Evolutionary conservation across 2,888 invertebrate genomes (phyloP).

Genomic region (Cartodere bifasciata): DNA sequence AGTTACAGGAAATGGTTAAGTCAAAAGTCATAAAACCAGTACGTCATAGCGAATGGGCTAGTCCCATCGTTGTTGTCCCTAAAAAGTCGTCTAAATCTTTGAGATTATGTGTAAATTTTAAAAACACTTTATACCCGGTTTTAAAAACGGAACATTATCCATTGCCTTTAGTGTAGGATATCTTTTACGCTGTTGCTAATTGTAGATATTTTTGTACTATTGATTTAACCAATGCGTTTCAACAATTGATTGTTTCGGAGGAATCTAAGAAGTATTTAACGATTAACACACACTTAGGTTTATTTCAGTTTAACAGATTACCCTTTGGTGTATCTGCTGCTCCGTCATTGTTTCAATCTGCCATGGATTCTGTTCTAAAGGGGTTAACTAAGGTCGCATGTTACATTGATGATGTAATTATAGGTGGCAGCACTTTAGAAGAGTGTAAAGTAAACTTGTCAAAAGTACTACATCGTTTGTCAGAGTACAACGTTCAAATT

Average conservation of each 20-base stretch:
- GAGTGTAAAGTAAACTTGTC: slow-evolving; percentile 6
- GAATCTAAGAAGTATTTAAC: slow-evolving; percentile 15
- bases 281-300: slow-evolving; percentile 18
- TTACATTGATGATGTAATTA: slow-evolving; percentile 9
- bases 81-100: slow-evolving; percentile 15
- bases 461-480: neutral
- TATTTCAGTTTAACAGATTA: slow-evolving; percentile 16
- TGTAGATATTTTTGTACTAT: slow-evolving; percentile 17
- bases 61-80: slow-evolving; percentile 20
- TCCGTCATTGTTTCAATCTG: slow-evolving; percentile 16
- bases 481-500: slow-evolving; percentile 7
- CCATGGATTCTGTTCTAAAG: slow-evolving; percentile 10
- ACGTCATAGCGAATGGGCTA: slow-evolving; percentile 16
- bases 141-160: slow-evolving; percentile 20
- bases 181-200: slow-evolving; percentile 18
- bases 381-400: slow-evolving; percentile 3
- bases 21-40: slow-evolving; percentile 13
- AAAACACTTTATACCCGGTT: slow-evolving; percentile 17
- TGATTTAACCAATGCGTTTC: slow-evolving; percentile 18
- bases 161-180: slow-evolving; percentile 20
- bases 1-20: slow-evolving; percentile 13
- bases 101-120: slow-evolving; percentile 22
- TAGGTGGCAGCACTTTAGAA: slow-evolving; percentile 4
- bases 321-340: slow-evolving; percentile 18
- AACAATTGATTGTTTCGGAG: slow-evolving; percentile 16